Percentiles rank a stretch among this genome's conserved stretches.
These are phyloP conservation scores for Peribatodes rhomboidaria DNA, from an alignment of 2,888 invertebrate genomes.

Conservation along the genomic window DNA sequence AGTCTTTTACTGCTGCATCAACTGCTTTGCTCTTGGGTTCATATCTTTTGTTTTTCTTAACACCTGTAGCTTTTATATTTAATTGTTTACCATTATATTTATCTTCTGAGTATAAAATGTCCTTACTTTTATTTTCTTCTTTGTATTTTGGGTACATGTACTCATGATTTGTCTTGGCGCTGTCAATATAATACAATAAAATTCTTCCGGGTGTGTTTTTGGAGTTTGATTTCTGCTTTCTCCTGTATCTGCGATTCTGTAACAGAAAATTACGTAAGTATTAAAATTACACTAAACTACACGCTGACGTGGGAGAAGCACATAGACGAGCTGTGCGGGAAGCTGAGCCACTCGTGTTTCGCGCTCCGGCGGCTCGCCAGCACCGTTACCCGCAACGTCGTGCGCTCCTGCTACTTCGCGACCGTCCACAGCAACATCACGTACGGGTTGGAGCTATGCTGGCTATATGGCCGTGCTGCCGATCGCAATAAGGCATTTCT, in stretches of 20 bases:
- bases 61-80: neutral
- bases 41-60: neutral
- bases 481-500: too few relatives aligned
- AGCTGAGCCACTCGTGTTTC: too few relatives aligned
- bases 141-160: neutral
- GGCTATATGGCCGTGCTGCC: too few relatives aligned
- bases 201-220: neutral
- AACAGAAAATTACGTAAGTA: neutral
- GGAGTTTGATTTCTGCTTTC: neutral
- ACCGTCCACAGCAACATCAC: too few relatives aligned
- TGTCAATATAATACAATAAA: neutral
- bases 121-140: neutral
- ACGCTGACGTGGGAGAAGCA: too few relatives aligned
- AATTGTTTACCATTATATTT: neutral
- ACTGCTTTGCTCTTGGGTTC: neutral
- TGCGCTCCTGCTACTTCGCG: too few relatives aligned
- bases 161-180: neutral
- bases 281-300: too few relatives aligned
- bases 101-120: neutral
- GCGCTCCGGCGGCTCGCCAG: too few relatives aligned
- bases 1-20: neutral
- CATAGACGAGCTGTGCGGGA: too few relatives aligned
- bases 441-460: too few relatives aligned
- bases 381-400: too few relatives aligned
- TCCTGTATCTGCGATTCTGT: constrained; percentile 4